These are phyloP conservation scores for Gerris buenoi DNA, from an alignment of 1,140 invertebrate species.

Conservation along the genomic window DNA sequence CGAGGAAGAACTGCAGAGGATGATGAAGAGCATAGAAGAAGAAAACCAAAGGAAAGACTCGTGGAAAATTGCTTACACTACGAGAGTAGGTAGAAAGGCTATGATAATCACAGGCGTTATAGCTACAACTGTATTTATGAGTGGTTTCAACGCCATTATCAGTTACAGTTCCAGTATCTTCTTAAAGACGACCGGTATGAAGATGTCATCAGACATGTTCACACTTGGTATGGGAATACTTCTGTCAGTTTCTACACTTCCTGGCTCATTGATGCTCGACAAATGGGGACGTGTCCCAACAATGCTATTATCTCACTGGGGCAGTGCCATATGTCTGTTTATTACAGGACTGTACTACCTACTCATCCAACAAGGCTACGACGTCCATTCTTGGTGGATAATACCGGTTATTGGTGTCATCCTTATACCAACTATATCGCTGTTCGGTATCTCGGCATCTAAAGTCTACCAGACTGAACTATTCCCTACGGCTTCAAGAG, in stretches of 20 bases:
- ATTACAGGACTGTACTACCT: slow-evolving; percentile 17
- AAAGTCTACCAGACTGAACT: slow-evolving; percentile 21
- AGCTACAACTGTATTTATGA: slow-evolving; percentile 18
- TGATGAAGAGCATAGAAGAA: slow-evolving; percentile 16
- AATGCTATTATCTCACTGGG: slow-evolving; percentile 32
- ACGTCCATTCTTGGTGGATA: slow-evolving; percentile 11
- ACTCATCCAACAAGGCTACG: background rate
- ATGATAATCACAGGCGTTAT: slow-evolving; percentile 19
- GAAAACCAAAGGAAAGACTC: slow-evolving; percentile 18
- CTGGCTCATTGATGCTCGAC: slow-evolving; percentile 27
- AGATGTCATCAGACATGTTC: slow-evolving; percentile 16
- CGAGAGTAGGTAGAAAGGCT: slow-evolving; percentile 15
- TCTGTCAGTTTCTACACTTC: slow-evolving; percentile 22
- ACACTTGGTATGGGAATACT: slow-evolving; percentile 17
- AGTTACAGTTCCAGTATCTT: slow-evolving; percentile 22
- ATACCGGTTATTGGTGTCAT: slow-evolving; percentile 17
- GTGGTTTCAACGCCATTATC: slow-evolving; percentile 21
- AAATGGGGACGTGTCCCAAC: slow-evolving; percentile 31
- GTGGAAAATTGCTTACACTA: slow-evolving; percentile 15
- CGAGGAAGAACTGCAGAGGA: slow-evolving; percentile 17
- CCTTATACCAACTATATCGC: slow-evolving; percentile 13
- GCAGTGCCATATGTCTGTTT: slow-evolving; percentile 12
- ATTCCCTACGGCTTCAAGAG: slow-evolving; percentile 17
- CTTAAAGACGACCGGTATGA: slow-evolving; percentile 14
- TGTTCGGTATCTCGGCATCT: slow-evolving; percentile 15